Evolutionary conservation across 2,113 vertebrate species (phyloP), one percentile per base, ranked within the genome.

Genomic region (Toxostoma redivivum): DNA sequence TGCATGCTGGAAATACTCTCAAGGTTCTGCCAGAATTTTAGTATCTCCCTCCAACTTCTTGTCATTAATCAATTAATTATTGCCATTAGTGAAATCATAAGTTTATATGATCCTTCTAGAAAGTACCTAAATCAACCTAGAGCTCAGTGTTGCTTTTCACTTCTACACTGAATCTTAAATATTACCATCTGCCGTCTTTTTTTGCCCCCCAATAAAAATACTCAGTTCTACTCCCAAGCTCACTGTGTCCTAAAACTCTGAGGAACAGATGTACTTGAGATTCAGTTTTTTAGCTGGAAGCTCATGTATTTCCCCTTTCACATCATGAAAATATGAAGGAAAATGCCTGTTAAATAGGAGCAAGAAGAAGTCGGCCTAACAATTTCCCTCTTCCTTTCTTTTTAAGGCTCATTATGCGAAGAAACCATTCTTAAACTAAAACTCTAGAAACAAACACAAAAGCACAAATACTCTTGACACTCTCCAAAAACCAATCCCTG

Each of bases 211-310:
- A 30, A 51, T 27, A 58, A 76, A 92, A 92, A 85, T 38, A 95
- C 0, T 62, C 66, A 54, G 19, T 42, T 65, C 84, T 90, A 62
- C 44, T 90, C 89, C 84, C 82, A 92, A 87, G 79, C n/a, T 74
- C 72, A 40, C 35, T 91, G 12, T 51, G 58, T 84, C 89, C 95
- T 89, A 47, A 82, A 95, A 95, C 27, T 88, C 62, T 72, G 74
- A 97, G 48, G 81, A 94, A 86, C 66, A 90, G 30, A 62, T 86
- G 50, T 31, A 86, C 54, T 85, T 72, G 71, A 95, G 57, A 94
- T 40, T 35, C 12, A 88, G 78, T 89, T 82, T 96, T 95, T 94
- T 60, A 96, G 47, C 56, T 91, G 65, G 93, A 96, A 95, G 73
- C 56, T 86, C 78, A 3, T 44, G 31, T 80, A 83, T 45, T 95